phyloP scores from a whole-genome alignment of 2,113 vertebrate species.

The Suncus etruscus region DNA sequence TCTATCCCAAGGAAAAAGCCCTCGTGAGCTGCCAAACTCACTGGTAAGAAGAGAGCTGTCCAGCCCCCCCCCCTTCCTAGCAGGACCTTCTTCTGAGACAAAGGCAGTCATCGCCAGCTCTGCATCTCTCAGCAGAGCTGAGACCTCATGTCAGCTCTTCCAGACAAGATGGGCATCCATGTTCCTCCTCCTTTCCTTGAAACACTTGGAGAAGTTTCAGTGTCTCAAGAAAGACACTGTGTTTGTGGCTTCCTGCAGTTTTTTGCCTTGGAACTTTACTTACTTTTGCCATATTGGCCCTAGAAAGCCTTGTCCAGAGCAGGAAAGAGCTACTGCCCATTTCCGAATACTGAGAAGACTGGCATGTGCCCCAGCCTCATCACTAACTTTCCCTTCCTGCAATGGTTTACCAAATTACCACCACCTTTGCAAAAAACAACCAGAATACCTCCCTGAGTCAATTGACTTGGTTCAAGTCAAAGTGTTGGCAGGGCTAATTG shows the following conservation, averaged over 20 bases:
- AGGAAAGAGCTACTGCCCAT: neutral
- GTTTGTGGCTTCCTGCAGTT: neutral
- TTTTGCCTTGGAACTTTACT: conserved; percentile 4
- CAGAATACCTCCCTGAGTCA: neutral
- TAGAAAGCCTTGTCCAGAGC: neutral
- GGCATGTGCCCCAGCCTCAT: neutral
- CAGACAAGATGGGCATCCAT: neutral
- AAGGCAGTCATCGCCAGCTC: neutral
- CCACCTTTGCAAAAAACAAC: neutral
- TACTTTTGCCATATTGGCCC: neutral
- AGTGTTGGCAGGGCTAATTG: neutral
- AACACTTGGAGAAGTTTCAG: neutral
- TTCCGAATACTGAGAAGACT: neutral
- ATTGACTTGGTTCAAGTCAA: neutral
- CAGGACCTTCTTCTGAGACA: no score
- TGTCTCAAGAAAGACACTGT: conserved; percentile 45
- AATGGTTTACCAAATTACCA: neutral
- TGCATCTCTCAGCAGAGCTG: neutral
- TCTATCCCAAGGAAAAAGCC: neutral
- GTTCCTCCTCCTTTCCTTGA: conserved; percentile 24
- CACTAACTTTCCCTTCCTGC: neutral
- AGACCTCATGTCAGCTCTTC: no score
- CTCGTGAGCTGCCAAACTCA: neutral
- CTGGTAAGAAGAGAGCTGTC: neutral
- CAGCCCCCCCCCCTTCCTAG: neutral